These are phyloP conservation scores for Muricea muricata DNA, from an alignment of 92 coral and sea anemone species.

Conservation along the genomic window DNA sequence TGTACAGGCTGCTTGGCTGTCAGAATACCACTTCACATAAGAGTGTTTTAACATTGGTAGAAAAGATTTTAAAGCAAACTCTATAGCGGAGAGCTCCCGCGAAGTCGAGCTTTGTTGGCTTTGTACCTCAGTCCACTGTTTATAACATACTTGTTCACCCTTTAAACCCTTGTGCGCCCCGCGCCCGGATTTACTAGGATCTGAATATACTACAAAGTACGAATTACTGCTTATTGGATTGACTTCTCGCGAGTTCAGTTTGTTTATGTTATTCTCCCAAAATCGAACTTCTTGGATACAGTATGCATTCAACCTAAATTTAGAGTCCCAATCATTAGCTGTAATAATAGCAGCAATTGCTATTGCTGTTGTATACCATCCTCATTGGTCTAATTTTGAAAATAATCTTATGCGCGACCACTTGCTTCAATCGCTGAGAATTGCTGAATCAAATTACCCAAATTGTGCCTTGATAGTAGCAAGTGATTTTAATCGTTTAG, in stretches of 20 bases:
- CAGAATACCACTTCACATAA: conserved; percentile 41
- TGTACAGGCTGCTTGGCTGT: conserved; percentile 57
- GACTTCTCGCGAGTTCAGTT: too few species aligned
- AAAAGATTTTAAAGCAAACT: conserved; percentile 47
- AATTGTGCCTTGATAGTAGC: too few species aligned
- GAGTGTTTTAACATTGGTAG: conserved; percentile 14
- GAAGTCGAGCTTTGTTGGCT: conserved; percentile 50
- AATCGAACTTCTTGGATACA: conserved; percentile 46
- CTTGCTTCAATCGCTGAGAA: too few species aligned
- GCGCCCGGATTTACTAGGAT: conserved; percentile 58
- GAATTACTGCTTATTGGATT: background rate
- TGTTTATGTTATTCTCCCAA: conserved; percentile 49
- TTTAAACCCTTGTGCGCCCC: conserved; percentile 56
- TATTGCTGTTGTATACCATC: too few species aligned
- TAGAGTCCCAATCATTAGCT: conserved; percentile 63
- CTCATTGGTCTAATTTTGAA: too few species aligned
- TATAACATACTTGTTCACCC: conserved; percentile 53
- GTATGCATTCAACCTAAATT: conserved; percentile 49
- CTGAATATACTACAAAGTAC: conserved; percentile 49
- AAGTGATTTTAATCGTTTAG: too few species aligned
- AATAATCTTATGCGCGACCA: too few species aligned
- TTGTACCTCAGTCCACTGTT: conserved; percentile 42
- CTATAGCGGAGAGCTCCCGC: conserved; percentile 58
- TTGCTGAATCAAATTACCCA: too few species aligned
- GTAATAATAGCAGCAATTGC: too few species aligned